These are phyloP conservation scores for Nycteola revayana DNA, from an alignment of 2,888 invertebrate genomes.

Conservation along the genomic window DNA sequence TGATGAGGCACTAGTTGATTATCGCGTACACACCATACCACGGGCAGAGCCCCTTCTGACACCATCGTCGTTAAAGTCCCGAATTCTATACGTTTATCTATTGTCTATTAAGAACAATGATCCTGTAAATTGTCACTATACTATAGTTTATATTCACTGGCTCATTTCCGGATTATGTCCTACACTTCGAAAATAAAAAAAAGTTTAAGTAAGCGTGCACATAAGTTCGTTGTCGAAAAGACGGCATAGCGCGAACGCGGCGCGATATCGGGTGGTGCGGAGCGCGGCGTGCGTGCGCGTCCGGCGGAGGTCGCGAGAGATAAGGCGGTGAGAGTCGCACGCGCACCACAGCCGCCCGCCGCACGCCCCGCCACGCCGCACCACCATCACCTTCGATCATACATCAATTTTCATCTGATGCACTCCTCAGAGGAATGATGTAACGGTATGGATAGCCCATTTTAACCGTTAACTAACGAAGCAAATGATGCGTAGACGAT, in stretches of 20 bases:
- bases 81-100: too few species aligned
- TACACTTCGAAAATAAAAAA: constrained; percentile 59
- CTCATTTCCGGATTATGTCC: constrained; percentile 61
- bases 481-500: constrained; percentile 10
- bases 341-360: constrained; percentile 61
- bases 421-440: constrained; percentile 65
- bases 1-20: constrained; percentile 86
- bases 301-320: constrained; percentile 81
- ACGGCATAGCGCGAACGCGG: constrained; percentile 71
- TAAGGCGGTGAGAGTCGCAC: constrained; percentile 79
- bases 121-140: constrained; percentile 33
- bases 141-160: constrained; percentile 46
- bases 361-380: constrained; percentile 57
- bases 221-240: constrained; percentile 57
- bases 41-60: constrained; percentile 83
- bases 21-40: constrained; percentile 86
- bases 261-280: constrained; percentile 43
- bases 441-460: constrained; percentile 72
- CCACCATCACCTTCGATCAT: constrained; percentile 64
- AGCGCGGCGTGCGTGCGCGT: constrained; percentile 74
- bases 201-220: constrained; percentile 56
- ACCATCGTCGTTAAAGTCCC: constrained; percentile 74
- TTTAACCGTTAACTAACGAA: constrained; percentile 37
- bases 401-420: constrained; percentile 72
- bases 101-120: too few species aligned